Base-by-base conservation (phyloP, 1,140 invertebrate species). In the Zaprionus tsacasi region DNA sequence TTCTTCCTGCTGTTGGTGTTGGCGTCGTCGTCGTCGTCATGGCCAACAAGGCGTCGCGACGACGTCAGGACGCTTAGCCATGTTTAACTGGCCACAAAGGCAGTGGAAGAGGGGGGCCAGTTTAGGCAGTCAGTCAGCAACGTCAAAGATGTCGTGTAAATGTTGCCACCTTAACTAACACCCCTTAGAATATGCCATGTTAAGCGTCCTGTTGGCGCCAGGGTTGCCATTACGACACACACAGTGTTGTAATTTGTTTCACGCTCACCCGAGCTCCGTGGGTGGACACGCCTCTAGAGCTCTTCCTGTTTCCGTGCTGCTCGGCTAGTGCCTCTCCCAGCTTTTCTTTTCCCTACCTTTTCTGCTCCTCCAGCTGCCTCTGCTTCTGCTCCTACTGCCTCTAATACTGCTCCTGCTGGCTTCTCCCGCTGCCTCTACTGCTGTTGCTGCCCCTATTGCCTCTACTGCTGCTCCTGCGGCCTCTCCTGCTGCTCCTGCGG, bases 101-200 rank as follows among this genome's bases (percentile, higher is more conserved):
- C 78, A 48, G 43, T 11, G 43, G 15, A 3, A 48, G 15, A 48
- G 43, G 70, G 61, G 50, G 1, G 21, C 21, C 21, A 78, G 57
- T 74, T 79, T 63, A 79, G 71, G 57, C 71, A 64, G 71, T 61
- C 71, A 64, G 55, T 40, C 55, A 61, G 73, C 61, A 80, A 80
- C 58, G 57, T 70, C 59, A 75, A 85, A 67, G 70, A 78, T 70
- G 69, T 78, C 78, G 85, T 87, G 81, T 89, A 80, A 89, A 83
- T 80, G 70, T 74, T 80, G 80, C 80, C 85, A 83, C 80, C 77
- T 83, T 58, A 73, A 50, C 64, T n/a, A 7, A 60, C 17, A 40
- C 35, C 38, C 60, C 17, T 21, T 50, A 17, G 10, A 10, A 21
- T n/a, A 48, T 48, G 64, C 40, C 64, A 48, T 59, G 59, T 50